Evolutionary conservation across 2,113 vertebrate genomes (phyloP).

Genomic region (Choloepus hoffmanni): DNA sequence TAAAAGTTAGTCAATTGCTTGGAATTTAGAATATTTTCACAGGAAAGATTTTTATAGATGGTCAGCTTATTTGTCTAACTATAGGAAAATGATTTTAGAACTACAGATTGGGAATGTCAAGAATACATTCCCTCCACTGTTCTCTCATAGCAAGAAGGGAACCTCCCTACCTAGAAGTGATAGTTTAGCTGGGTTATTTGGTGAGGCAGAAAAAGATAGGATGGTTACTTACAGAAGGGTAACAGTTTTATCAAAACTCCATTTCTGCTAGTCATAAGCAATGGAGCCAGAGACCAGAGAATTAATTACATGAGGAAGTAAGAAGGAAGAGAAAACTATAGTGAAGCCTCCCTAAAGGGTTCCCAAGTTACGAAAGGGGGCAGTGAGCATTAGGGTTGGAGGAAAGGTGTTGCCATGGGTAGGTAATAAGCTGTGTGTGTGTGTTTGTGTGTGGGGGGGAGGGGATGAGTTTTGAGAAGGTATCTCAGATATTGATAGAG

Average conservation of each 20-base stretch:
- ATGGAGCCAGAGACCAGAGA: not conserved
- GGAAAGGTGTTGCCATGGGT: not conserved
- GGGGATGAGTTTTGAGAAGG: not conserved
- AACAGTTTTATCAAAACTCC: not conserved
- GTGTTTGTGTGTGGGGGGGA: not conserved
- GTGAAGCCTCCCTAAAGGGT: not conserved
- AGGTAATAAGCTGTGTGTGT: not conserved
- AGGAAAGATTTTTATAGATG: constrained; percentile 47
- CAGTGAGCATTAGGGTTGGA: not conserved
- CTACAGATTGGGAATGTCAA: constrained; percentile 27
- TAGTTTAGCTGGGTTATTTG: constrained; percentile 8
- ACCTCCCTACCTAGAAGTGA: not conserved
- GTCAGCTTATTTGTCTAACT: not conserved
- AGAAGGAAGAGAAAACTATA: not conserved
- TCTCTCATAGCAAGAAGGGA: not conserved
- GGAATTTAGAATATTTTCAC: constrained; percentile 11
- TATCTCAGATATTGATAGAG: constrained; percentile 12
- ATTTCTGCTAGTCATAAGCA: not conserved
- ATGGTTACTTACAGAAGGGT: not conserved
- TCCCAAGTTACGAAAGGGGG: not conserved
- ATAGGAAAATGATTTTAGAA: constrained; percentile 54
- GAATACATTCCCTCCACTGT: not conserved
- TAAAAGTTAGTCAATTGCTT: not conserved
- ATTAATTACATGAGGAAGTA: not conserved
- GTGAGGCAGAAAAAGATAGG: not conserved